Evolutionary conservation across 2,113 vertebrate genomes (phyloP), one percentile per base, ranked within the genome.

Genomic region (Melanerpes formicivorus): DNA sequence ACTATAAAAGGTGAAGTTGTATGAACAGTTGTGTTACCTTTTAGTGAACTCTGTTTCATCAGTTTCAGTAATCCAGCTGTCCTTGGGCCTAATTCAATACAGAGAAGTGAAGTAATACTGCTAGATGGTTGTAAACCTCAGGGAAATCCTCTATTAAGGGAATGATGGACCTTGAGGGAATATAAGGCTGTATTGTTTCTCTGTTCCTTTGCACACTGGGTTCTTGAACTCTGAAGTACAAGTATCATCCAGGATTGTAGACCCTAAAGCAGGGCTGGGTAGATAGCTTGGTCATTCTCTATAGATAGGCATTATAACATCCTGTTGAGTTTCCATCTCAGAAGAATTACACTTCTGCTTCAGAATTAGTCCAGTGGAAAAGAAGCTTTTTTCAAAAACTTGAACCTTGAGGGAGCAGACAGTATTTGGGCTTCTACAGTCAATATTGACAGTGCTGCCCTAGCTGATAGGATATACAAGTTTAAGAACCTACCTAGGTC

Each of bases 71-170:
- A 23, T 37, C 40, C 0, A 4, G 12, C 21, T 93, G 50, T 92
- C 80, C 55, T 85, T 75, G 34, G 23, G 30, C 29, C n/a, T 80
- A 80, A 90, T 85, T 88, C 91, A 90, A 77, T 60, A 27, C 72
- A 87, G 75, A 92, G 22, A 81, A 83, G 34, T 32, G 54, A 94
- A 64, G 62, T 30, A 78, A 87, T 86, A 87, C 65, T 94, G 52
- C 30, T 92, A 80, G 81, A 90, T 69, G 65, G 54, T 55, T 93
- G 26, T 58, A 94, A 95, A 85, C 91, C 72, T 92, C 29, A 83
- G 85, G 91, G 93, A 96, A 95, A 92, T 80, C 87, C 87, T 87
- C 56, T 87, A 3, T 74, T 71, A 78, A 91, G 60, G 74, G 58
- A 75, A 30, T 80, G 54, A 90, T 78, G 34, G 37, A 52, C 58